A percentile compares a stretch with the other conserved stretches of the same genome.
Evolutionary conservation across 2,888 invertebrate species (phyloP).

Genomic region (Litoditis marina): DNA sequence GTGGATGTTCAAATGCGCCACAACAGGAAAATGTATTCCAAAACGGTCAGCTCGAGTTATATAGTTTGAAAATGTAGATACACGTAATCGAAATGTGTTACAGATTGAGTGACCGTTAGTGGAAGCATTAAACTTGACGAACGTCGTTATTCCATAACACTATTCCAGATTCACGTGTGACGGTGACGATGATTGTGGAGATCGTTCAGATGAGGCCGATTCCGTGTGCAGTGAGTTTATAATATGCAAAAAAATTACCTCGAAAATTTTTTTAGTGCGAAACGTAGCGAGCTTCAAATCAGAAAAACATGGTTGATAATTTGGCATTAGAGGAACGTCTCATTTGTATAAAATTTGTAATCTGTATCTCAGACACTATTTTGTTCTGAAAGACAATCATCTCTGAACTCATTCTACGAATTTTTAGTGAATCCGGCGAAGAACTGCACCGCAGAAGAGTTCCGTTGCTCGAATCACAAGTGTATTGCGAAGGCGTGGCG

Average conservation of each 20-base stretch:
- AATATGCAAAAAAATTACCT: not conserved
- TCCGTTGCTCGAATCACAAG: conserved; percentile 84
- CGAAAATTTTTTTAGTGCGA: not conserved
- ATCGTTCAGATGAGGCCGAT: conserved; percentile 83
- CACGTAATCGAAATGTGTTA: too few relatives aligned
- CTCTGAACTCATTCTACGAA: not conserved
- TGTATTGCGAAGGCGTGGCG: conserved; percentile 77
- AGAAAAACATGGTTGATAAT: too few relatives aligned
- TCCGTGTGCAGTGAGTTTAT: conserved; percentile 69
- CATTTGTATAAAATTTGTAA: not conserved
- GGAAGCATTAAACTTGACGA: too few relatives aligned
- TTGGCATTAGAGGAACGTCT: not conserved
- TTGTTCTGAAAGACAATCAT: not conserved
- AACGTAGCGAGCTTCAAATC: not conserved
- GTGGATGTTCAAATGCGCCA: conserved; percentile 62
- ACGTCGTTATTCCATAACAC: too few relatives aligned
- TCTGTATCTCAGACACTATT: not conserved
- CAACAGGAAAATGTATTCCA: conserved; percentile 73
- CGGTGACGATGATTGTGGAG: conserved; percentile 84
- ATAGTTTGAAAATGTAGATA: too few relatives aligned
- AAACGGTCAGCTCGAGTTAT: too few relatives aligned
- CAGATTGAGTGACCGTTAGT: too few relatives aligned
- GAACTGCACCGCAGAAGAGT: conserved; percentile 85
- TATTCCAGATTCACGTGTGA: conserved; percentile 59
- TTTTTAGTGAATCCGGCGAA: conserved; percentile 63